These are phyloP conservation scores for Hecatera dysodea DNA, from an alignment of 2,888 invertebrate genomes.

Conservation along the genomic window DNA sequence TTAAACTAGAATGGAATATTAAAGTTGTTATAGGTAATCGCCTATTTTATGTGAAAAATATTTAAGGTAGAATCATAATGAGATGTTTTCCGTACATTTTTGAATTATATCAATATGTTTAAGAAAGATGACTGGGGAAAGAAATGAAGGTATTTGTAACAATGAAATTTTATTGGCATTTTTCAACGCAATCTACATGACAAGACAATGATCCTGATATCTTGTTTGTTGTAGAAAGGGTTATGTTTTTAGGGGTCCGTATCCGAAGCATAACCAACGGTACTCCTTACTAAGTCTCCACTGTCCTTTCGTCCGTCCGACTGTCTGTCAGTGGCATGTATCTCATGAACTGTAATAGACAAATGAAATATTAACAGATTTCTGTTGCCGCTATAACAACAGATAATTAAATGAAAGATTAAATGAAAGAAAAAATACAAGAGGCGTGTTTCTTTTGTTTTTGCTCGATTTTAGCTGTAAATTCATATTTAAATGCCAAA, in stretches of 20 bases:
- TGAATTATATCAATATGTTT: conserved; percentile 47
- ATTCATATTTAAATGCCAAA: background rate
- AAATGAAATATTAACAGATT: no score
- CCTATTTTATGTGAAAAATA: conserved; percentile 30
- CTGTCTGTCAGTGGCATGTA: no score
- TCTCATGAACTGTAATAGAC: no score
- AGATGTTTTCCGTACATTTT: conserved; percentile 38
- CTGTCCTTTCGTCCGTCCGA: no score
- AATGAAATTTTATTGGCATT: conserved; percentile 40
- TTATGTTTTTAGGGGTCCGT: conserved; percentile 1
- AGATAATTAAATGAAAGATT: no score
- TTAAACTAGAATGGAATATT: conserved; percentile 48
- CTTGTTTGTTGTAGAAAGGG: conserved; percentile 16
- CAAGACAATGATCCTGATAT: conserved; percentile 17
- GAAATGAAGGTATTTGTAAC: conserved; percentile 28
- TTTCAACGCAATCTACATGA: conserved; percentile 18
- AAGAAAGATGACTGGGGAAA: background rate
- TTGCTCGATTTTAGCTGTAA: no score
- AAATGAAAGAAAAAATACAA: no score
- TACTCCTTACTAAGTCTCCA: no score
- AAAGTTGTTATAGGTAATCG: conserved; percentile 17
- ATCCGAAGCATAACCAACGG: no score
- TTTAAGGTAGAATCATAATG: conserved; percentile 50
- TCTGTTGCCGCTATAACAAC: no score
- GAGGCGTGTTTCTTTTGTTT: no score